Base-by-base conservation (phyloP, 2,888 invertebrate species). In the Athalia rosae region DNA sequence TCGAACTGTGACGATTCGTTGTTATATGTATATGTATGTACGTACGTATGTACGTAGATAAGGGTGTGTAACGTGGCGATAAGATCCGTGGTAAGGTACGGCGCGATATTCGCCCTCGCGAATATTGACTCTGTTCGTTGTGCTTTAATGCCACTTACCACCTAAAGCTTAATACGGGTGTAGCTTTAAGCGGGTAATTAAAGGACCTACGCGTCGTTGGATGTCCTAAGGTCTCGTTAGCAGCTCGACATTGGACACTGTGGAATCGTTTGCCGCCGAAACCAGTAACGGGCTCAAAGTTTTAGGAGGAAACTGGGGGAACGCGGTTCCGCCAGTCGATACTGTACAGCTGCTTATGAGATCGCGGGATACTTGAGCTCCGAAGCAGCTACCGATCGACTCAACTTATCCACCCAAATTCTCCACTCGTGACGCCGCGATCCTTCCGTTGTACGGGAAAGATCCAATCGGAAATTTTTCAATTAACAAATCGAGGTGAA, bases 131-230 rank as follows among this genome's bases (percentile, higher is more conserved):
- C 69, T 71, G 69, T 71, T 56, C 56, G 56, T 56, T 58, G 71
- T 56, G 56, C 71, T 71, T 71, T 71, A 71, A 71, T 58, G 71
- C 71, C 71, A 71, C 56, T 71, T 71, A 71, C 58, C 71, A 71
- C 71, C 71, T 58, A 43, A 45, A 71, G 71, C 71, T 71, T 71
- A 71, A 71, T 58, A 56, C 71, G 71, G 56, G 58, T 71, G 45
- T 71, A 71, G 71, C 71, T 71, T 71, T 58, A 71, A 71, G 58
- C 71, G 71, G 50, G 62, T 62, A 74, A 74, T 74, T 74, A 74
- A 74, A 74, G 62, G 74, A 74, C 61, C 74, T 74, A 74, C 74
- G 74, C 74, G 74, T 74, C 74, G 74, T 74, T 74, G 74, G 74
- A 62, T 61, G 61, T 74, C 61, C 62, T 61, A 48, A 61, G 71